A percentile compares a stretch with the other conserved stretches of the same genome.
phyloP scores from a whole-genome alignment of 1,140 invertebrate genomes.

The Gonioctena quinquepunctata region DNA sequence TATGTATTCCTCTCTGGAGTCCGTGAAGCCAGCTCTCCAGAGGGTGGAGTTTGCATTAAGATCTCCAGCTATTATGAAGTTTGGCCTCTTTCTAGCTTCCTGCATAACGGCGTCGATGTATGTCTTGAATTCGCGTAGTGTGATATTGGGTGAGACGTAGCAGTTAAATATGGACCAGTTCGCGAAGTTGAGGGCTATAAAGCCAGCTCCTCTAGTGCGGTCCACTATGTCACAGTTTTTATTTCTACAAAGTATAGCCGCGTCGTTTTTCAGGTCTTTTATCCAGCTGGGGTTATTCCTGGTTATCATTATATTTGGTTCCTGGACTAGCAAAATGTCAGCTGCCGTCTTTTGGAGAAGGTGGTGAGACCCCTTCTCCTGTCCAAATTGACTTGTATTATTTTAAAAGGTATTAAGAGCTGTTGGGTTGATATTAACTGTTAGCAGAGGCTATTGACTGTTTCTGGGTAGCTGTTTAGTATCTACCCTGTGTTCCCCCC shows the following conservation, averaged over 20 bases:
- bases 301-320: background rate
- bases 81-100: too few species aligned
- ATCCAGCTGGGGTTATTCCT: background rate
- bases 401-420: too few species aligned
- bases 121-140: background rate
- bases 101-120: background rate
- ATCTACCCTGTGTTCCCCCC: too few species aligned
- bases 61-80: background rate
- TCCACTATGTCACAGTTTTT: background rate
- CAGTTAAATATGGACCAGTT: background rate
- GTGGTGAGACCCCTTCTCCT: too few species aligned
- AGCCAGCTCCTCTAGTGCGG: too few species aligned
- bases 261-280: background rate
- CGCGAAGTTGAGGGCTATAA: background rate
- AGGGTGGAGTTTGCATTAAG: background rate
- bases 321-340: background rate
- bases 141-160: background rate
- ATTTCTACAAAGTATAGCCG: background rate
- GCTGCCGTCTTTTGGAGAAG: too few species aligned
- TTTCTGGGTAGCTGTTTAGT: too few species aligned
- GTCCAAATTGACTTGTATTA: too few species aligned
- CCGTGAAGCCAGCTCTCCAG: background rate
- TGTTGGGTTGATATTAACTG: too few species aligned
- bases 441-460: too few species aligned
- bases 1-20: background rate